These are phyloP conservation scores for Sparidentex hasta DNA, from an alignment of 2,797 vertebrate genomes.

Conservation along the genomic window DNA sequence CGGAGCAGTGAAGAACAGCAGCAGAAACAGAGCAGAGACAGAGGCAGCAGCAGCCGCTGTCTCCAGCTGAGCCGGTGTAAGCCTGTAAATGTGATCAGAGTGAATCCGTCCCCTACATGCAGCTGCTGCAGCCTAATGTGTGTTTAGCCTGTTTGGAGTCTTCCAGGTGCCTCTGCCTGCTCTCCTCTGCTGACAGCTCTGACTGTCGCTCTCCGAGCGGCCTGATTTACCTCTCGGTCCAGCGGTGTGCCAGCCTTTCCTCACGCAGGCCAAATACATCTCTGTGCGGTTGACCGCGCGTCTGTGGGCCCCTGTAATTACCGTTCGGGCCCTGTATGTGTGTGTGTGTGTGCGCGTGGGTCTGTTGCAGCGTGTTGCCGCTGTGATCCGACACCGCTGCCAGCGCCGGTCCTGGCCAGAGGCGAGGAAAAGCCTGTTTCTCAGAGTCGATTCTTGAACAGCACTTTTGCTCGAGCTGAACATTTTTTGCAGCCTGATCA, in stretches of 20 bases:
- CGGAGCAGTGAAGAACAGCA: background rate
- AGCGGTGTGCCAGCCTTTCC: constrained; percentile 38
- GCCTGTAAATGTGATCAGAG: constrained; percentile 73
- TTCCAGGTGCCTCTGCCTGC: constrained; percentile 69
- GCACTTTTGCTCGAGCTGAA: constrained; percentile 72
- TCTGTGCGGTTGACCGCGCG: constrained; percentile 61
- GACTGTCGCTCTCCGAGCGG: constrained; percentile 22
- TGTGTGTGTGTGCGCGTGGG: constrained; percentile 5
- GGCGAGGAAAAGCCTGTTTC: constrained; percentile 50
- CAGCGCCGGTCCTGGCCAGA: constrained; percentile 55
- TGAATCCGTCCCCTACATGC: constrained; percentile 60
- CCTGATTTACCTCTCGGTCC: constrained; percentile 45
- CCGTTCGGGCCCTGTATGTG: constrained; percentile 5
- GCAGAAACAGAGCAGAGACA: background rate
- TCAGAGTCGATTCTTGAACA: constrained; percentile 63
- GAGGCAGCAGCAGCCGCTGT: constrained; percentile 36
- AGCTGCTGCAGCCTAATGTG: constrained; percentile 73
- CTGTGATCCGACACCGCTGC: constrained; percentile 46
- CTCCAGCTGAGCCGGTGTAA: constrained; percentile 69
- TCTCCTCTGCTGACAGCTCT: constrained; percentile 33
- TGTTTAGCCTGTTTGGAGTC: constrained; percentile 70
- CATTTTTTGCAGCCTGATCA: constrained; percentile 71
- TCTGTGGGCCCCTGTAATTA: constrained; percentile 64
- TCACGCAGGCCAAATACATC: constrained; percentile 47
- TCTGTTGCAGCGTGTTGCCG: constrained; percentile 39